Conservation (phyloP, 2,888 invertebrate species). For the Macrostomum cliftonense region DNA sequence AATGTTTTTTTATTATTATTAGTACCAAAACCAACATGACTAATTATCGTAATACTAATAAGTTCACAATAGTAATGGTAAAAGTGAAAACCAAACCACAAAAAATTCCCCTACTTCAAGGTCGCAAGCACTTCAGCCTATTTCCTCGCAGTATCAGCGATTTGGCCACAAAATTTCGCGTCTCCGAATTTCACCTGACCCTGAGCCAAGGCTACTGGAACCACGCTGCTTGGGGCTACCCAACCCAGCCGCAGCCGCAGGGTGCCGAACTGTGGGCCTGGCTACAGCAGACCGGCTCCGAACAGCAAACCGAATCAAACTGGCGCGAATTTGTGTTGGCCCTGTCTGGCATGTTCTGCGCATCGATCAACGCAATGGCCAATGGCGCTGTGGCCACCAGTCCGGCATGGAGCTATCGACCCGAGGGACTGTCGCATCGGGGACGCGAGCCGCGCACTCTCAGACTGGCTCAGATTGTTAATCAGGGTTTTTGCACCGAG, state of each 20-base stretch:
- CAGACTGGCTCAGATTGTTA: constrained; percentile 66
- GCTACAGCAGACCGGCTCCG: constrained; percentile 52
- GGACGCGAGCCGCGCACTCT: constrained; percentile 35
- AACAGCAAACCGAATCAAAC: constrained; percentile 24
- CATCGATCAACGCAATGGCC: constrained; percentile 81
- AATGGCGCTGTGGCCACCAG: constrained; percentile 55
- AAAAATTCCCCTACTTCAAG: no score
- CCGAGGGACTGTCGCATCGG: constrained; percentile 48
- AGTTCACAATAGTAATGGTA: no score
- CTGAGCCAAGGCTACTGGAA: constrained; percentile 85
- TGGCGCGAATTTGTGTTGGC: constrained; percentile 35
- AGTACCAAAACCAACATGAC: no score
- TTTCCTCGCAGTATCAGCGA: constrained; percentile 75
- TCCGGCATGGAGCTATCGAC: constrained; percentile 64
- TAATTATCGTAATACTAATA: no score
- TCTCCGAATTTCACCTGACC: constrained; percentile 72
- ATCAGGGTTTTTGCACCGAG: constrained; percentile 93
- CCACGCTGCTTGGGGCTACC: constrained; percentile 81
- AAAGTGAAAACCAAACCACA: no score
- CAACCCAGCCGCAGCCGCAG: constrained; percentile 65
- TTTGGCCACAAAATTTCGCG: constrained; percentile 59
- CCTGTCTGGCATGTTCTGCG: constrained; percentile 80
- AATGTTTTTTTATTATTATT: no score
- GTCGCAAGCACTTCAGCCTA: constrained; percentile 54
- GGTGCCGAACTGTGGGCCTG: constrained; percentile 79